Percentiles rank a stretch among this genome's conserved stretches.
Evolutionary conservation across 1,140 invertebrate genomes (phyloP).

Genomic region (Leptoteleia sp.): DNA sequence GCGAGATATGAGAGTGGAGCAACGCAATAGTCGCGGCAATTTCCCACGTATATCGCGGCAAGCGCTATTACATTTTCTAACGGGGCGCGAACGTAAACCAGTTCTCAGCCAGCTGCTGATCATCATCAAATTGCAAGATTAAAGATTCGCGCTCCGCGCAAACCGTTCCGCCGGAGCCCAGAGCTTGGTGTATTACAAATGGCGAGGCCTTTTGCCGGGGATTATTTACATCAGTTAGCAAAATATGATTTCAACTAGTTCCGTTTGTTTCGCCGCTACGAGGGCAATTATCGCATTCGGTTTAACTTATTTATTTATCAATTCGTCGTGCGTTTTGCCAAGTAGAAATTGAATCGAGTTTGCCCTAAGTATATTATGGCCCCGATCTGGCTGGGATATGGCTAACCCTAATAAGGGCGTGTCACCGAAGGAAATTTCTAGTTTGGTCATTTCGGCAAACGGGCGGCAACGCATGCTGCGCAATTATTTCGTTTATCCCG

Average conservation of each 20-base stretch:
- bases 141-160: conserved; percentile 50
- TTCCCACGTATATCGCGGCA: conserved; percentile 64
- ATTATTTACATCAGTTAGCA: conserved; percentile 32
- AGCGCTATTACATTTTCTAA: conserved; percentile 64
- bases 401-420: no score
- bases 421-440: no score
- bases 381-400: no score
- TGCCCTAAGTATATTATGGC: no score
- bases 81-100: conserved; percentile 64
- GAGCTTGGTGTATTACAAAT: conserved; percentile 27
- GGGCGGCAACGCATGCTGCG: no score
- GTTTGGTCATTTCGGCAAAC: no score
- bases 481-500: background rate
- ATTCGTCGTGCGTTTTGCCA: no score
- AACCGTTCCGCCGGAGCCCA: conserved; percentile 33
- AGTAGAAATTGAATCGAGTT: no score
- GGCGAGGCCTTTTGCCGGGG: conserved; percentile 2
- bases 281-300: conserved; percentile 15
- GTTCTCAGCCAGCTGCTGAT: conserved; percentile 63
- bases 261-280: conserved; percentile 44
- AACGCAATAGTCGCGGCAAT: conserved; percentile 49
- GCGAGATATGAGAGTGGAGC: conserved; percentile 46
- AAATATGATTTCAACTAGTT: conserved; percentile 26
- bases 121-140: conserved; percentile 61
- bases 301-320: no score